phyloP scores from a whole-genome alignment of 2,888 invertebrate genomes.

The Tiphia femorata region DNA sequence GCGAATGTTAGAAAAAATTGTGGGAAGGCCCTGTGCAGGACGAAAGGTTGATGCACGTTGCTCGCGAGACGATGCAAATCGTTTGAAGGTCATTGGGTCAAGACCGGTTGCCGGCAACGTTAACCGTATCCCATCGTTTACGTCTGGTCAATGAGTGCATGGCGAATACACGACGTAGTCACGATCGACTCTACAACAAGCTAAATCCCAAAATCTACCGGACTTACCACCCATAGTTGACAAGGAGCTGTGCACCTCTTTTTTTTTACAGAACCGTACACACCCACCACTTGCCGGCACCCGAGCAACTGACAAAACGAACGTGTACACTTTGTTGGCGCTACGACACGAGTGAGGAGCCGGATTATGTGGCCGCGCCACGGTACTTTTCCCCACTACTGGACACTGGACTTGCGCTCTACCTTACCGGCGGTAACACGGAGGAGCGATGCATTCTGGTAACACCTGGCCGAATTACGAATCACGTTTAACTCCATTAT shows the following conservation, averaged over 20 bases:
- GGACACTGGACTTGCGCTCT: not conserved
- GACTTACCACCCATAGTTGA: constrained; percentile 62
- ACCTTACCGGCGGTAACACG: not conserved
- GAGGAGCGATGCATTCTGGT: too few species aligned
- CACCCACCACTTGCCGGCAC: constrained; percentile 49
- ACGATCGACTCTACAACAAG: not conserved
- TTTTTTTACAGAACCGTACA: constrained; percentile 23
- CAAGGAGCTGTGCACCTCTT: constrained; percentile 16
- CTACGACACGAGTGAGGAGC: constrained; percentile 56
- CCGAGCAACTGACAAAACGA: constrained; percentile 48
- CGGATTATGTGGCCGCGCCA: not conserved
- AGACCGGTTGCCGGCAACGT: constrained; percentile 52
- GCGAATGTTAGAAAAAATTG: not conserved
- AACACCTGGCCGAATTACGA: too few species aligned
- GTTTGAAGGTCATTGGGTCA: constrained; percentile 63
- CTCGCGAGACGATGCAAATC: constrained; percentile 31
- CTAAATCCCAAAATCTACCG: not conserved
- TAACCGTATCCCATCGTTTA: constrained; percentile 29
- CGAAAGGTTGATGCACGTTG: constrained; percentile 21
- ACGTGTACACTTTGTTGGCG: constrained; percentile 48
- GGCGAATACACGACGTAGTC: not conserved
- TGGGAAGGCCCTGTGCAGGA: not conserved
- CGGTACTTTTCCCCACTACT: not conserved
- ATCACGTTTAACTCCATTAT: too few species aligned
- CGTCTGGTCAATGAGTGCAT: constrained; percentile 21